A percentile compares a stretch with the other conserved stretches of the same genome.
Evolutionary conservation across 2,113 vertebrate genomes (phyloP).

Genomic region (Noctilio leporinus): DNA sequence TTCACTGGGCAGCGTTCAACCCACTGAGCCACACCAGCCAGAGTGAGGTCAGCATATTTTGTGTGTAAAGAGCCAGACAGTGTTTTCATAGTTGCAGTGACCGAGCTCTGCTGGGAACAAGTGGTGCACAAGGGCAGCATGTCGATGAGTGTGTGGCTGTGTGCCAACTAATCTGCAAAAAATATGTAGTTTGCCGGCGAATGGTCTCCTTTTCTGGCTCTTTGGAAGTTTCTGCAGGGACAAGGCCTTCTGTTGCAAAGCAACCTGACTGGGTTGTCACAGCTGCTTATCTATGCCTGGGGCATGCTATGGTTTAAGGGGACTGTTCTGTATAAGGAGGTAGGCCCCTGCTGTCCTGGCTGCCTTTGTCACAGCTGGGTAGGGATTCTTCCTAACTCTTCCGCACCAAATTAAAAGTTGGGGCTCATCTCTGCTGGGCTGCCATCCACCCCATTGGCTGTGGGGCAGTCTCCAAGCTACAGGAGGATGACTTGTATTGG

Average conservation of each 20-base stretch:
- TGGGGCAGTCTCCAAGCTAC: not conserved
- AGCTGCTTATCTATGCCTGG: not conserved
- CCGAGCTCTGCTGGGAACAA: not conserved
- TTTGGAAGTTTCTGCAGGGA: not conserved
- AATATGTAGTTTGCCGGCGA: fast-evolving
- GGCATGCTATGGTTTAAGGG: not conserved
- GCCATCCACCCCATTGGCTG: not conserved
- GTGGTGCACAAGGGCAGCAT: not conserved
- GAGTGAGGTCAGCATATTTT: no score
- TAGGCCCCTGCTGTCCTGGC: not conserved
- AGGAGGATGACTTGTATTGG: not conserved
- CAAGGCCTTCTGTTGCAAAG: not conserved
- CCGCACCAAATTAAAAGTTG: not conserved
- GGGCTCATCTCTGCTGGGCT: not conserved
- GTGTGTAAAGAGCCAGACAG: not conserved
- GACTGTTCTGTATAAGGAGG: not conserved
- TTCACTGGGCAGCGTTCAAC: no score
- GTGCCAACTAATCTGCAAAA: not conserved
- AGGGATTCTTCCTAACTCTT: not conserved
- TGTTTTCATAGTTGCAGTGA: not conserved
- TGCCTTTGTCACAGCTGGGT: fast-evolving
- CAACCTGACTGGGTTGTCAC: not conserved
- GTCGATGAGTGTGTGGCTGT: not conserved
- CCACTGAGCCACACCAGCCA: no score
- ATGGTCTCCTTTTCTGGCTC: not conserved